phyloP scores from a whole-genome alignment of 1,140 invertebrate species.

The Venturia canescens region DNA sequence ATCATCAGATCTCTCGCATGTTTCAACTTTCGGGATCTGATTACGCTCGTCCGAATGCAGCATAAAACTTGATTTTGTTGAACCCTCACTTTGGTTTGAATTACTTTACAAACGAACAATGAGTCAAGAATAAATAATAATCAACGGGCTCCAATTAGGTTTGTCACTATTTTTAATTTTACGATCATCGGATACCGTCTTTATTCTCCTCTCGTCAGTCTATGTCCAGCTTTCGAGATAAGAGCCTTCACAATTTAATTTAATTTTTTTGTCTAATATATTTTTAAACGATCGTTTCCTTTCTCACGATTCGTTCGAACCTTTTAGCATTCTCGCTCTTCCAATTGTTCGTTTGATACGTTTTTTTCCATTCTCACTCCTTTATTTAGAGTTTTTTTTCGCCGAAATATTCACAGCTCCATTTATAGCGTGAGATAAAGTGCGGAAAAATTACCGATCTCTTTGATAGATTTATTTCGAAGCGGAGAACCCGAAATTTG shows the following conservation, averaged over 20 bases:
- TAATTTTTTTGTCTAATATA: neutral
- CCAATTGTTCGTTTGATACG: too few relatives aligned
- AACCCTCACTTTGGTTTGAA: conserved; percentile 55
- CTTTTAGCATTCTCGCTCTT: conserved; percentile 40
- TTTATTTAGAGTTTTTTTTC: conserved; percentile 36
- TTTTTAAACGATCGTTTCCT: conserved; percentile 39
- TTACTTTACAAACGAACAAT: conserved; percentile 51
- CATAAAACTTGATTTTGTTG: conserved; percentile 45
- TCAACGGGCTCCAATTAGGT: conserved; percentile 55
- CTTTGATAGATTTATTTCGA: too few relatives aligned
- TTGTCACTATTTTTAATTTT: conserved; percentile 43
- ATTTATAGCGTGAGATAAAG: neutral
- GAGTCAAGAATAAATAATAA: neutral
- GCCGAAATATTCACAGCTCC: conserved; percentile 40
- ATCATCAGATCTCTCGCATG: conserved; percentile 56
- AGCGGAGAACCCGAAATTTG: too few relatives aligned
- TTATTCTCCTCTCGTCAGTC: conserved; percentile 58
- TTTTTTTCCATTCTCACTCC: conserved; percentile 46
- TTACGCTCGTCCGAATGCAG: conserved; percentile 60
- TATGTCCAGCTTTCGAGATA: conserved; percentile 54
- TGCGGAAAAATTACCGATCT: neutral
- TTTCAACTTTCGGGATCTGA: conserved; percentile 50
- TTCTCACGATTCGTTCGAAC: conserved; percentile 43
- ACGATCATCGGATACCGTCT: conserved; percentile 1
- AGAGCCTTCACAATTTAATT: neutral